Evolutionary conservation across 2,888 invertebrate genomes (phyloP), one percentile per base, ranked within the genome.

Genomic region (Zonitis immaculata): DNA sequence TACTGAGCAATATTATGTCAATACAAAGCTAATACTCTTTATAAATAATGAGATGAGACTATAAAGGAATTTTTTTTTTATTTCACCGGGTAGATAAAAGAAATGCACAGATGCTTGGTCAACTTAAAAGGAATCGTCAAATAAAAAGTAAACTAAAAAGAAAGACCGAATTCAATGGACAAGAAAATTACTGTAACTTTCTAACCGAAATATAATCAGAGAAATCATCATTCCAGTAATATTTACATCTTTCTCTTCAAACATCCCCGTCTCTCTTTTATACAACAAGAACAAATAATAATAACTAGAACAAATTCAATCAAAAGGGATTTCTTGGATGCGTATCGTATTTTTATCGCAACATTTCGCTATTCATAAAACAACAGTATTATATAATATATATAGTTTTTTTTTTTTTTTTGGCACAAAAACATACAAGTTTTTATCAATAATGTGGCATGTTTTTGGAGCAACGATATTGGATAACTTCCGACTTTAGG

Each of bases 401-500:
- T 4, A 22, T 22, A 22, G 58, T 20, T 48, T 51, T 54, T 46
- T 50, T 45, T 49, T 49, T 28, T 32, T 9, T 20, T 20, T 3
- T 4, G 1, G 2, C 2, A 6, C 1, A 32, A 12, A 47, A 51
- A 51, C 53, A 56, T 52, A 56, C 62, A 59, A 58, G 62, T 62
- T 62, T 63, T 59, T 58, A 62, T 59, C 60, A 61, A 26, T 45
- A 55, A 49, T 49, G 22, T 22, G n/a, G n/a, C n/a, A 49, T 44
- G 56, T 49, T 44, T 39, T 49, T 49, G 43, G 49, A 56, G 45
- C 48, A 9, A 30, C 43, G 61, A 62, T 60, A 62, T 65, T 65
- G 64, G 64, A 67, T 65, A 66, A 65, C 63, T 66, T 65, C 61
- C 61, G 63, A 58, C 54, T 46, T 28, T 28, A 48, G 56, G 58